Evolutionary conservation across 2,797 vertebrate genomes (phyloP).

Genomic region (Coregonus sp.): DNA sequence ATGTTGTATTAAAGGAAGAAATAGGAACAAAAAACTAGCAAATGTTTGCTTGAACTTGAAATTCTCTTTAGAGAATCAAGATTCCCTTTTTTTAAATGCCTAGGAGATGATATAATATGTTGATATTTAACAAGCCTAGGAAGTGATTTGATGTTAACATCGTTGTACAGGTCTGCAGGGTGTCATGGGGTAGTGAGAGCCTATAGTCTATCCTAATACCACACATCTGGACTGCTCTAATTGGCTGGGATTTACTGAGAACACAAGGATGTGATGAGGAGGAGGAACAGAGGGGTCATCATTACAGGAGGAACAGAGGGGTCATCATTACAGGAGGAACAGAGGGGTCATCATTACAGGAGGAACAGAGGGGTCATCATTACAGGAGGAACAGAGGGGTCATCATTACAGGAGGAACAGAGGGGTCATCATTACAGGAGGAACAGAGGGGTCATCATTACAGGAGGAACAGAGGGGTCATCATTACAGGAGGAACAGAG

Average conservation of each 20-base stretch:
- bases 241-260: constrained; percentile 61
- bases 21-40: not conserved
- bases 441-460: constrained; percentile 4
- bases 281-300: constrained; percentile 40
- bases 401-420: no score
- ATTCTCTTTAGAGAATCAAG: not conserved
- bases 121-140: not conserved
- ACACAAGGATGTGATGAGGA: constrained; percentile 60
- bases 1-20: not conserved
- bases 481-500: no score
- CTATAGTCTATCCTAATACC: constrained; percentile 61
- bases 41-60: not conserved
- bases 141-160: constrained; percentile 24
- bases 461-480: no score
- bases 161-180: constrained; percentile 29
- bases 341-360: no score
- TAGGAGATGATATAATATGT: not conserved
- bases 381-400: no score
- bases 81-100: not conserved
- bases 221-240: constrained; percentile 77
- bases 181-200: constrained; percentile 52
- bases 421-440: no score
- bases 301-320: no score
- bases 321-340: no score
- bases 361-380: no score